Conservation (phyloP, 2,888 invertebrate species). For the Ichneumon xanthorius region DNA sequence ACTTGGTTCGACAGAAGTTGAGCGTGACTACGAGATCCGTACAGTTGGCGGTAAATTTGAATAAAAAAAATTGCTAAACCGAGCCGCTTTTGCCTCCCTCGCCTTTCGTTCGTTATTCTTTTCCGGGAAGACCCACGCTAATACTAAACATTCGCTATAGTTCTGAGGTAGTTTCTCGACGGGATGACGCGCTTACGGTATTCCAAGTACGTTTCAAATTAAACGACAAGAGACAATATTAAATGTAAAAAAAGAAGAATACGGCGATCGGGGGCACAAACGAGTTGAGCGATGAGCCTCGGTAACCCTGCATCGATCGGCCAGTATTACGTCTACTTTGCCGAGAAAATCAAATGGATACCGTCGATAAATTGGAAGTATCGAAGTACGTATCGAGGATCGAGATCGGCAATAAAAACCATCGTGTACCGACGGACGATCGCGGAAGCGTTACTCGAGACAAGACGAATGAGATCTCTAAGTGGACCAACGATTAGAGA, state of each 20-base stretch:
- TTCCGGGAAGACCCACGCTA: slow-evolving; percentile 34
- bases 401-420: not conserved
- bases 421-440: slow-evolving; percentile 18
- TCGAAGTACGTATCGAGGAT: not conserved
- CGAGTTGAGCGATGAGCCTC: not conserved
- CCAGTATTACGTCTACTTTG: not conserved
- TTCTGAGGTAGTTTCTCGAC: slow-evolving; percentile 16
- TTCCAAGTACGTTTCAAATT: not conserved
- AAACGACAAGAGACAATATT: slow-evolving; percentile 15
- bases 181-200: not conserved
- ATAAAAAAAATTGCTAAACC: slow-evolving; percentile 3
- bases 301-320: no score
- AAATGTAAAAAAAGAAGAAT: not conserved
- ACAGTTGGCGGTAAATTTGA: slow-evolving; percentile 11
- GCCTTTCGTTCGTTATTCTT: slow-evolving; percentile 37
- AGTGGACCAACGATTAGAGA: slow-evolving; percentile 29
- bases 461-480: slow-evolving; percentile 3
- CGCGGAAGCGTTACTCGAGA: slow-evolving; percentile 17
- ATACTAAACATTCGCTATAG: slow-evolving; percentile 11
- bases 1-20: slow-evolving; percentile 35
- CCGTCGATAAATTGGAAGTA: not conserved
- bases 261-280: not conserved
- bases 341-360: not conserved
- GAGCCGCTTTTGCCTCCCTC: slow-evolving; percentile 23
- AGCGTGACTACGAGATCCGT: slow-evolving; percentile 21